phyloP scores from a whole-genome alignment of 2,888 invertebrate species.

The Vannuccia rotundouncinata region DNA sequence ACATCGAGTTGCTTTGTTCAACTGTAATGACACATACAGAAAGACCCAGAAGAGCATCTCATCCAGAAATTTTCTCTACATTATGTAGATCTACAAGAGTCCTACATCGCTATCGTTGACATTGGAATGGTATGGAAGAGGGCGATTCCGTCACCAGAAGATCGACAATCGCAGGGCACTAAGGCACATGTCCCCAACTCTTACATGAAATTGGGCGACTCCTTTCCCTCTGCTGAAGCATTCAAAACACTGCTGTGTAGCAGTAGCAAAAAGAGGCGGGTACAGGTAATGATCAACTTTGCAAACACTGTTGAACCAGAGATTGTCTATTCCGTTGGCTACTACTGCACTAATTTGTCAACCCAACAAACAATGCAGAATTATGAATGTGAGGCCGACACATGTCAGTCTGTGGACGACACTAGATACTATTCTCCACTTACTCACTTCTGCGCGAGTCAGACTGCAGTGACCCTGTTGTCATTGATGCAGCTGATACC shows the following conservation, averaged over 20 bases:
- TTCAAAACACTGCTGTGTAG: not conserved
- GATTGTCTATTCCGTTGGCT: not conserved
- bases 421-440: not conserved
- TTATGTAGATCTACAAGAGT: not conserved
- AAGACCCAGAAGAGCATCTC: slow-evolving; percentile 34
- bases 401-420: too few relatives aligned
- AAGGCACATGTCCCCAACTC: not conserved
- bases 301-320: not conserved
- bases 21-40: slow-evolving; percentile 33
- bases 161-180: too few relatives aligned
- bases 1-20: slow-evolving; percentile 32
- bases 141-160: too few relatives aligned
- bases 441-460: not conserved
- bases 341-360: not conserved
- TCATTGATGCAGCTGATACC: not conserved
- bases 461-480: not conserved
- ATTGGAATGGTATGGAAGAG: too few relatives aligned
- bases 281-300: not conserved
- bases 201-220: not conserved
- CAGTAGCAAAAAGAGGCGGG: not conserved
- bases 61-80: not conserved
- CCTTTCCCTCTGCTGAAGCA: not conserved
- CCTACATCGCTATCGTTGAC: too few relatives aligned
- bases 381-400: too few relatives aligned
- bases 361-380: not conserved